Conservation (phyloP, 1,140 invertebrate genomes). For the Delia radicum region DNA sequence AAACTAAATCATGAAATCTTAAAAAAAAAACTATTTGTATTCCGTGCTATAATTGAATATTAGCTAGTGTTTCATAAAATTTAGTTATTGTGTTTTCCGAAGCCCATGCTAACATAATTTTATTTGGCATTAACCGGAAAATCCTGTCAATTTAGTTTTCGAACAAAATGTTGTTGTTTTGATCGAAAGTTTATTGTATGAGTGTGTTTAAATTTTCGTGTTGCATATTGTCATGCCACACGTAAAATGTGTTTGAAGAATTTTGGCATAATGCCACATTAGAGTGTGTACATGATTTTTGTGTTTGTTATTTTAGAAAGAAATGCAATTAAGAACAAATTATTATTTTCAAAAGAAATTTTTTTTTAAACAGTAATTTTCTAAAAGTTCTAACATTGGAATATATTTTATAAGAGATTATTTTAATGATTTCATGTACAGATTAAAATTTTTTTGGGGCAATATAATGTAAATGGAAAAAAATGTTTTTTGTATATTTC, state of each 20-base stretch:
- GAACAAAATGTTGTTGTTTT: not conserved
- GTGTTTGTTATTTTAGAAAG: not conserved
- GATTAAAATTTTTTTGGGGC: too few species aligned
- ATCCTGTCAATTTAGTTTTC: constrained; percentile 15
- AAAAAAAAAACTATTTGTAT: too few species aligned
- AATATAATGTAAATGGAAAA: too few species aligned
- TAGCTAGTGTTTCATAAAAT: too few species aligned
- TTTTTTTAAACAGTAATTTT: too few species aligned
- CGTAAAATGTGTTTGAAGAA: not conserved
- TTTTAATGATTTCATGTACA: too few species aligned
- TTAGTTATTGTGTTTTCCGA: too few species aligned
- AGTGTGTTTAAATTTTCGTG: not conserved
- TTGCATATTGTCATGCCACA: constrained; percentile 6
- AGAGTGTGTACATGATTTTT: constrained; percentile 2
- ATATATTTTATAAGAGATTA: too few species aligned
- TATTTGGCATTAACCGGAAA: constrained; percentile 11
- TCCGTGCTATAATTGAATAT: too few species aligned
- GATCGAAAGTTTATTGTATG: not conserved
- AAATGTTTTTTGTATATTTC: too few species aligned
- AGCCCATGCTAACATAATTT: not conserved
- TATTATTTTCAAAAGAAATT: not conserved
- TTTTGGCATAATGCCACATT: not conserved
- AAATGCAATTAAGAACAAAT: not conserved
- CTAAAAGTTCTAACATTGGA: too few species aligned
- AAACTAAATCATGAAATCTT: too few species aligned